Evolutionary conservation across 2,113 vertebrate genomes (phyloP), one percentile per base, ranked within the genome.

Genomic region (Triplophysa rosa): DNA sequence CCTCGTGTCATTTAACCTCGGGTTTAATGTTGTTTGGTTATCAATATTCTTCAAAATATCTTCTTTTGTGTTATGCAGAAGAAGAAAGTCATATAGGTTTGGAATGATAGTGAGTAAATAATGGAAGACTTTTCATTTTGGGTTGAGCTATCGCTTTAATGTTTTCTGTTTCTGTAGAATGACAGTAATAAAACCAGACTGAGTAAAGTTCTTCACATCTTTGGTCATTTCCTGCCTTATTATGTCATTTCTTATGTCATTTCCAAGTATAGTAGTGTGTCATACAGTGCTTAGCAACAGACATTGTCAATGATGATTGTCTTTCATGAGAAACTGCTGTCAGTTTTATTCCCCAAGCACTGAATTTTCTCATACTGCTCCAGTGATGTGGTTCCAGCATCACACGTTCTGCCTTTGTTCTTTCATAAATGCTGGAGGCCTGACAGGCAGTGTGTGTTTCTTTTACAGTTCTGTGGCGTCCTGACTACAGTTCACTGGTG

Each of bases 111-210:
- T 11, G 42, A 45, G 42, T 42, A 45, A 45, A 33, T 33, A 33
- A 33, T 33, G 29, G 29, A 37, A 7, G 33, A 37, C 33, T 37
- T 33, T 33, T 37, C 33, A 37, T 37, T 37, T 37, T 37, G 33
- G 33, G 33, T 37, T 7, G 33, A 37, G 33, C 5, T 1, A 37
- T 37, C 5, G 33, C 33, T 37, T 37, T 37, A 37, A 37, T 7
- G 7, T 84, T 84, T 86, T 86, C 67, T 83, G 80, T 87, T 37
- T 37, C 33, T 7, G 33, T 37, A 7, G 5, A 37, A 7, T 37
- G 33, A 37, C 33, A 37, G 33, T 80, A 79, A 80, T 79, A 71
- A 71, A 85, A 78, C 49, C 65, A 64, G 45, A 77, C 66, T 76
- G 80, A 83, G 77, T 70, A 82, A 81, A 82, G 37, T 19, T 52